phyloP scores from a whole-genome alignment of 2,888 invertebrate genomes.

The Bembecia ichneumoniformis region DNA sequence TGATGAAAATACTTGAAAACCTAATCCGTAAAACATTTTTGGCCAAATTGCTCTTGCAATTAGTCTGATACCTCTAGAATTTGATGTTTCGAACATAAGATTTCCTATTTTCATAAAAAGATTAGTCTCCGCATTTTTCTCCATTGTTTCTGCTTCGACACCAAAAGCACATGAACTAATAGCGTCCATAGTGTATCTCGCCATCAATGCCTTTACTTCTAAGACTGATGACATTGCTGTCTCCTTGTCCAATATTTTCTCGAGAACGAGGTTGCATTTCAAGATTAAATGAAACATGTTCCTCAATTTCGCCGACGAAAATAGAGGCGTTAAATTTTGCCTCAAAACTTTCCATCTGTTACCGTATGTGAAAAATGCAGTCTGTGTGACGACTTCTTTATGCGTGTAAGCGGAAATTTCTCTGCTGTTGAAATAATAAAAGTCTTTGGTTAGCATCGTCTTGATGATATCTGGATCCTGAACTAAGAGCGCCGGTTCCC shows the following conservation, averaged over 20 bases:
- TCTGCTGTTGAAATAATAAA: conserved; percentile 42
- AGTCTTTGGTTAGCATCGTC: conserved; percentile 37
- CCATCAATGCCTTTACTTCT: conserved; percentile 25
- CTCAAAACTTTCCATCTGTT: conserved; percentile 44
- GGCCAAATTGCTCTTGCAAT: conserved; percentile 35
- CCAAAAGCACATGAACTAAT: conserved; percentile 42
- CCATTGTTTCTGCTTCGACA: conserved; percentile 34
- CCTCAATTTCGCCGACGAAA: conserved; percentile 45
- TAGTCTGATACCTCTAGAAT: conserved; percentile 21
- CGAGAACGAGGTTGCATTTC: conserved; percentile 26
- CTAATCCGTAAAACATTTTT: conserved; percentile 32
- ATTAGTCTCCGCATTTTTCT: conserved; percentile 17
- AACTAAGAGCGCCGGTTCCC: conserved; percentile 40
- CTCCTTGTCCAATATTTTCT: conserved; percentile 27
- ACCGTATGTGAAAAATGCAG: conserved; percentile 34
- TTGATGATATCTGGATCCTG: conserved; percentile 41
- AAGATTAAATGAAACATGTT: conserved; percentile 48
- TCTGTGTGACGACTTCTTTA: conserved; percentile 27
- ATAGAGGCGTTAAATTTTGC: conserved; percentile 42
- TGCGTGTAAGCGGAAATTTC: conserved; percentile 29
- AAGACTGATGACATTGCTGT: conserved; percentile 12
- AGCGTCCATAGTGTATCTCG: conserved; percentile 42
- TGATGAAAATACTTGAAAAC: conserved; percentile 13
- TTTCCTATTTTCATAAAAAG: conserved; percentile 27
- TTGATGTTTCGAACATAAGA: conserved; percentile 24